Conservation (phyloP, 2,797 vertebrate genomes). For the Fistularia commersonii region DNA sequence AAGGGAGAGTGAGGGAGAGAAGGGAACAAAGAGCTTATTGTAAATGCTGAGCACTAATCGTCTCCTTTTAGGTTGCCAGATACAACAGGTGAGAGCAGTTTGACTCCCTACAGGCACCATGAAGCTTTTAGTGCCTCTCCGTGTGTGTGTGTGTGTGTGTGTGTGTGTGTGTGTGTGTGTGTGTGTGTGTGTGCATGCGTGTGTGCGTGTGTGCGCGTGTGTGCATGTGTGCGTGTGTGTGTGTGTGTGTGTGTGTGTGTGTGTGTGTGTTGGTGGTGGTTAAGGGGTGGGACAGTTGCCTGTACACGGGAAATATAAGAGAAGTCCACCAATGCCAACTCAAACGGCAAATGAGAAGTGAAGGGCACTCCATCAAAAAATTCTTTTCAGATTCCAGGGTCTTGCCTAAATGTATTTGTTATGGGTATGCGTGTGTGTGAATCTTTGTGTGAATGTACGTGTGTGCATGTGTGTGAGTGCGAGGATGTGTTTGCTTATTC, state of each 20-base stretch:
- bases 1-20: slow-evolving; percentile 48
- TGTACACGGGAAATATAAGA: slow-evolving; percentile 36
- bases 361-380: slow-evolving; percentile 57
- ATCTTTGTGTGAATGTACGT: slow-evolving; percentile 8
- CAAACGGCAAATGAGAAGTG: slow-evolving; percentile 62
- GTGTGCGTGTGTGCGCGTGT: slow-evolving; percentile 18
- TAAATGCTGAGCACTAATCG: slow-evolving; percentile 72
- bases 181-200: slow-evolving; percentile 23
- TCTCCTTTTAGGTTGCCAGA: slow-evolving; percentile 73
- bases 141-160: slow-evolving; percentile 31
- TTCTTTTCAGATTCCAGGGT: slow-evolving; percentile 55
- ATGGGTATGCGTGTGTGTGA: slow-evolving; percentile 9
- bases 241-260: slow-evolving; percentile 22
- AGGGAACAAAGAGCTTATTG: slow-evolving; percentile 75
- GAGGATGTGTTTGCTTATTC: slow-evolving; percentile 2
- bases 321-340: slow-evolving; percentile 62
- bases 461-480: slow-evolving; percentile 3
- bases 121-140: slow-evolving; percentile 58
- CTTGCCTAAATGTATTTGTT: slow-evolving; percentile 11
- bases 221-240: slow-evolving; percentile 19
- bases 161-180: slow-evolving; percentile 19
- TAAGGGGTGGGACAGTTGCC: too few relatives aligned
- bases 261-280: slow-evolving; percentile 18
- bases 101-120: slow-evolving; percentile 75
- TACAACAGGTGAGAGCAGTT: slow-evolving; percentile 81